Conservation (phyloP, 2,797 vertebrate genomes). For the Decapterus maruadsi region DNA sequence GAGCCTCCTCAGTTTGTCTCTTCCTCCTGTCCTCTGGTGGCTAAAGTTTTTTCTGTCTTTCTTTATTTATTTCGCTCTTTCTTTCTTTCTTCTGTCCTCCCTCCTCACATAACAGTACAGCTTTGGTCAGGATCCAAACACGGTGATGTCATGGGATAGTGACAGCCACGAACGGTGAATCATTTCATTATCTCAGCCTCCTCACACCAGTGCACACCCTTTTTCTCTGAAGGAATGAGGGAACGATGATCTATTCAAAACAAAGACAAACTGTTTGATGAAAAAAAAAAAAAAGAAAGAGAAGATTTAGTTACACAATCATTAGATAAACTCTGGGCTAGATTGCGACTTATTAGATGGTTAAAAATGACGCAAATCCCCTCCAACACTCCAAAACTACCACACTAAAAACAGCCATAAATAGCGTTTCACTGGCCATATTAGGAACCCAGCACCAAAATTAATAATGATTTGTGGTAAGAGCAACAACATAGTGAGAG, state of each 20-base stretch:
- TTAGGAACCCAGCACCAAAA: slow-evolving; percentile 71
- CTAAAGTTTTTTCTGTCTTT: slow-evolving; percentile 26
- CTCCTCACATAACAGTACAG: background rate
- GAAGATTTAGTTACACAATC: background rate
- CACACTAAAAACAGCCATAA: slow-evolving; percentile 62
- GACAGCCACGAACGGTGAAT: slow-evolving; percentile 35
- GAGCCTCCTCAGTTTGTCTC: slow-evolving; percentile 32
- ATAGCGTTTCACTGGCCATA: slow-evolving; percentile 63
- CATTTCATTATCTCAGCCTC: slow-evolving; percentile 32
- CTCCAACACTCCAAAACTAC: slow-evolving; percentile 48
- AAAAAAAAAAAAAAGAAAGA: background rate
- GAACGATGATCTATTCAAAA: slow-evolving; percentile 20
- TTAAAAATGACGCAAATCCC: slow-evolving; percentile 26
- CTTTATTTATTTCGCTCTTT: background rate
- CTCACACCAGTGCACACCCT: slow-evolving; percentile 10
- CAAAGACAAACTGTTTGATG: slow-evolving; percentile 13
- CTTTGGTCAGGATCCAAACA: slow-evolving; percentile 52
- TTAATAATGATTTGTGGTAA: slow-evolving; percentile 79
- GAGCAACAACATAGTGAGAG: slow-evolving; percentile 76
- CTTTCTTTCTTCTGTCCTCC: background rate
- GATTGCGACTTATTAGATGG: slow-evolving; percentile 18
- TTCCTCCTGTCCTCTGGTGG: slow-evolving; percentile 23
- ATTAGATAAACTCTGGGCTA: slow-evolving; percentile 27
- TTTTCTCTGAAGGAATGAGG: background rate
- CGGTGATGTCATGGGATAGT: slow-evolving; percentile 56